phyloP scores from a whole-genome alignment of 1,140 invertebrate species.

The Proctacanthus coquilletti region DNA sequence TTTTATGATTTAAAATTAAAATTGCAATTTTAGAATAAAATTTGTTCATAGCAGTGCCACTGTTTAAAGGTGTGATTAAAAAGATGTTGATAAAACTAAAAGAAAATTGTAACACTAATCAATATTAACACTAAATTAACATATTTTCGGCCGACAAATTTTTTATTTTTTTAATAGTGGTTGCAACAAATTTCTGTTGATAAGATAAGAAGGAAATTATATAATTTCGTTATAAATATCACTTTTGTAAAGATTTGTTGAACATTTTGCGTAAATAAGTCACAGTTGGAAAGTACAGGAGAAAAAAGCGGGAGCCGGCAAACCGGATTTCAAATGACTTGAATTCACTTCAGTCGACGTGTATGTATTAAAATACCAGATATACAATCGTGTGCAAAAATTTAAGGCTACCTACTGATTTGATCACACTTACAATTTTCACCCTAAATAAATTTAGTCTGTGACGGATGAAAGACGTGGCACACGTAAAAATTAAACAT shows the following conservation, averaged over 20 bases:
- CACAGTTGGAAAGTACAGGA: too few relatives aligned
- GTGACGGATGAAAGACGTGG: too few relatives aligned
- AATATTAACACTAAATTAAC: conserved; percentile 9
- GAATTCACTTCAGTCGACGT: too few relatives aligned
- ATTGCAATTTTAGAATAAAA: not conserved
- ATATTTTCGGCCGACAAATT: conserved; percentile 2
- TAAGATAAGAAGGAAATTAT: conserved; percentile 8
- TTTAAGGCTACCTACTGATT: too few relatives aligned
- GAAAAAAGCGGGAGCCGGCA: too few relatives aligned
- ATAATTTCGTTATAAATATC: conserved; percentile 8
- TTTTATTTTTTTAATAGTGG: not conserved
- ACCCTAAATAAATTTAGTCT: too few relatives aligned
- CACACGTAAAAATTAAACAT: too few relatives aligned
- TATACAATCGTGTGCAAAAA: too few relatives aligned
- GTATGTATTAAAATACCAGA: too few relatives aligned
- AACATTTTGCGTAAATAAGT: conserved; percentile 15
- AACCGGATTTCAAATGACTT: too few relatives aligned
- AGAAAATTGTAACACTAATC: conserved; percentile 11
- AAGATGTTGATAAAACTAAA: not conserved
- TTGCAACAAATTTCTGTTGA: conserved; percentile 1
- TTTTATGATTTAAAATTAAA: not conserved
- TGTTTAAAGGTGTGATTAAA: not conserved
- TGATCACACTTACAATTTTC: too few relatives aligned
- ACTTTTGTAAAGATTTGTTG: conserved; percentile 18
- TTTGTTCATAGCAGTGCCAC: not conserved